These are phyloP conservation scores for Sprattus sprattus DNA, from an alignment of 2,113 vertebrate genomes.

Conservation along the genomic window DNA sequence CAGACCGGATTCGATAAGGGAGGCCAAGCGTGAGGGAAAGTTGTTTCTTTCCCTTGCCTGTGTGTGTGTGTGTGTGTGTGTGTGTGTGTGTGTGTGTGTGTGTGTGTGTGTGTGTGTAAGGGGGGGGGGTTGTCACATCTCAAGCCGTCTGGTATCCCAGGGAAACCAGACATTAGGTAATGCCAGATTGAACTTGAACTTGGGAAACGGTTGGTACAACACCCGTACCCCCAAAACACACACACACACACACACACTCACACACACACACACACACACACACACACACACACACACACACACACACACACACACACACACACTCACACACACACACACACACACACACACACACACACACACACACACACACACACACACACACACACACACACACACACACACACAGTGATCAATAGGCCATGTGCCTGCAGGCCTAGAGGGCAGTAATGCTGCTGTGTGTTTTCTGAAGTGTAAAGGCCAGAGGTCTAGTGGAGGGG, in stretches of 20 bases:
- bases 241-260: conserved; percentile 40
- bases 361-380: too few relatives aligned
- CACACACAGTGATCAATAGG: conserved; percentile 68
- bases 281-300: conserved; percentile 43
- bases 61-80: conserved; percentile 73
- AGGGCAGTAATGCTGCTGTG: background rate
- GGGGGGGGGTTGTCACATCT: conserved; percentile 77
- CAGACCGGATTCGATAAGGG: conserved; percentile 80
- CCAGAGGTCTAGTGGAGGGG: background rate
- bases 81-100: too few relatives aligned
- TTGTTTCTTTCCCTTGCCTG: conserved; percentile 73
- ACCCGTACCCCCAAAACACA: conserved; percentile 38
- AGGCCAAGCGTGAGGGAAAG: conserved; percentile 80
- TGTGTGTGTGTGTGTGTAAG: background rate
- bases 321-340: conserved; percentile 40
- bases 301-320: conserved; percentile 51
- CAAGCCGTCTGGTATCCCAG: conserved; percentile 88
- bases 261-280: conserved; percentile 28
- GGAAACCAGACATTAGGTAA: conserved; percentile 95
- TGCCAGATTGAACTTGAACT: conserved; percentile 89
- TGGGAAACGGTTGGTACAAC: conserved; percentile 78
- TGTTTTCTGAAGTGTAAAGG: conserved; percentile 10
- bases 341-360: too few relatives aligned
- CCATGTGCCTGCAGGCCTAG: conserved; percentile 62
- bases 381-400: conserved; percentile 22